Percentiles rank a stretch among this genome's conserved stretches.
These are phyloP conservation scores for Ciconia stormi DNA, from an alignment of 2,113 vertebrate species.

Conservation along the genomic window DNA sequence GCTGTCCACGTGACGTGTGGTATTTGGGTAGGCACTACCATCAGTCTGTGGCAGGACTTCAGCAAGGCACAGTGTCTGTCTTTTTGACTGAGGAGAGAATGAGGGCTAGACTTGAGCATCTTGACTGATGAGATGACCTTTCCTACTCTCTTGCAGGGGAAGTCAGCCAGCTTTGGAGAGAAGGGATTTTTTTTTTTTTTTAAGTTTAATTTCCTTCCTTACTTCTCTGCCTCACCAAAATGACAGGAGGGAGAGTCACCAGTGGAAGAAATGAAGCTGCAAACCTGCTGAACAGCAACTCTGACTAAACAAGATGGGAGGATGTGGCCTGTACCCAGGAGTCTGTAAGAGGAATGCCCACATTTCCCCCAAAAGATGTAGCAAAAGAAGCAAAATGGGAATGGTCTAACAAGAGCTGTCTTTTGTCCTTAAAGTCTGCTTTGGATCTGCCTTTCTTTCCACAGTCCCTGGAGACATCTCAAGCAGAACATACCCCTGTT, in stretches of 20 bases:
- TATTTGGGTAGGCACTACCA: not conserved
- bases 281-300: not conserved
- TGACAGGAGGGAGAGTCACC: not conserved
- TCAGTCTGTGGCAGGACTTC: not conserved
- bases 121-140: not conserved
- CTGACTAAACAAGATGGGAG: not conserved
- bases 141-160: not conserved
- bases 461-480: not conserved
- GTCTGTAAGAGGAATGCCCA: not conserved
- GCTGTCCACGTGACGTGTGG: accelerated
- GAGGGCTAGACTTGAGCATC: not conserved
- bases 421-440: not conserved
- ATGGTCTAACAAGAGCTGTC: not conserved
- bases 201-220: not conserved
- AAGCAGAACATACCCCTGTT: not conserved
- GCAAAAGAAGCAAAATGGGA: not conserved
- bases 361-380: not conserved
- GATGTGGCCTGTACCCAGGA: not conserved
- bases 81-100: not conserved
- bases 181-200: not conserved
- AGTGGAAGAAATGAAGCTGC: not conserved
- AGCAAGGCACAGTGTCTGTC: not conserved
- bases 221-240: not conserved
- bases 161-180: not conserved
- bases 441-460: not conserved